Evolutionary conservation across 2,888 invertebrate species (phyloP), one percentile per base, ranked within the genome.

Genomic region (Blastobasis adustella): DNA sequence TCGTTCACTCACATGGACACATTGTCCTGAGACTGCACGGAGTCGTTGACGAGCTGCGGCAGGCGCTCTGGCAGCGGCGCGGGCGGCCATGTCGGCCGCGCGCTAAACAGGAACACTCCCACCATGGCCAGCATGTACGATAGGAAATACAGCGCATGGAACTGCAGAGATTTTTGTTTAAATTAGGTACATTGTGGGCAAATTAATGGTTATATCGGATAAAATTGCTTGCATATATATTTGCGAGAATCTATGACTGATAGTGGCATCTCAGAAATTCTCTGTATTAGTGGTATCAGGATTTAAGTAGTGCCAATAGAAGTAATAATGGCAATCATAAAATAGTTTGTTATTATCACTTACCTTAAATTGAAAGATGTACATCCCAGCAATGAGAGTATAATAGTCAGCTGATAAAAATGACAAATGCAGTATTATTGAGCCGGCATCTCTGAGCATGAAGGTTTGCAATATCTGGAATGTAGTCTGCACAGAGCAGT

Each of bases 321-420:
- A n/a, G n/a, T n/a, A n/a, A 23, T 23, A 2, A 23, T 23, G 3
- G 23, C 23, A 23, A 23, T 23, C 1, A 23, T 3, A 23, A 10
- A 48, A 5, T n/a, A 10, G 8, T 23, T 1, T 8, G 4, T 41
- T 23, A 7, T 36, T 38, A 23, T 10, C 40, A 60, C 74, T 78
- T 73, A 95, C 95, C 91, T 93, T 92, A 76, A 95, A 95, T 59
- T 94, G 92, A 81, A 95, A 95, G 58, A 95, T 90, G 65, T 93
- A 90, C 79, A 96, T 92, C 60, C 96, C 96, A 62, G 93, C 90
- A 48, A 96, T 90, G 23, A 96, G 90, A 4, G 95, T 93, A 76
- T 96, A 96, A 77, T 95, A 96, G 80, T 96, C 95, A 2, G 96
- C 92, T 0, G 96, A 95, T 52, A 96, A 82, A 54, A 96, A 91